Evolutionary conservation across 2,797 vertebrate species (phyloP), one percentile per base, ranked within the genome.

Genomic region (Ceyx erithaca): DNA sequence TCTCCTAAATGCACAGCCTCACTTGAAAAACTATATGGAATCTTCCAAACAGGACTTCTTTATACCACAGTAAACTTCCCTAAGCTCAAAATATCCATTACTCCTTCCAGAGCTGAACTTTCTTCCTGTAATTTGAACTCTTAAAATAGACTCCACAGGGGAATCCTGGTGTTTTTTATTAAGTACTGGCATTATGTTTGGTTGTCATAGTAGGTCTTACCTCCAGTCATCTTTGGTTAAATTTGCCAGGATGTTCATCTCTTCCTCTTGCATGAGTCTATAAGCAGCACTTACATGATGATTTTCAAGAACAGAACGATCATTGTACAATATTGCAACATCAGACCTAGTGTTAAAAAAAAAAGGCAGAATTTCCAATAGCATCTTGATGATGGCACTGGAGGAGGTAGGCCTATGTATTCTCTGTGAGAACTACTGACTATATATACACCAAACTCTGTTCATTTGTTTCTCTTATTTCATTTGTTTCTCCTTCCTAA

Each of bases 171-270:
- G 19, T 0, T 14, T 88, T 85, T 77, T 48, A 37, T 19, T 85
- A 86, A 90, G 79, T 45, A 70, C 30, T 14, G 20, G 21, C 67
- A 89, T 31, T 33, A 62, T 61, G 58, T 79, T 45, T 87, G 57
- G 93, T 72, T 43, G 28, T 52, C 82, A 57, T 46, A 58, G 30
- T 58, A 78, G 87, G 55, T 37, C 97, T 98, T 95, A 99, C 99
- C 99, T 99, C 99, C 99, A 99, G 97, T 99, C 99, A 73, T 99
- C 99, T 97, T 99, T 99, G 92, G 98, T 98, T 96, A 99, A 97
- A 97, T 99, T 99, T 93, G 97, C 88, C 95, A 99, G 97, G 93
- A 99, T 99, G 96, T 99, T 99, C 99, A 99, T 99, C 91, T 99
- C 99, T n/a, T 99, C 99, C 59, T 99, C 99, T 61, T 99, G 99